Percentiles rank a stretch among this genome's conserved stretches.
Conservation (phyloP, 2,113 vertebrate species). For the Microcebus griseorufus region DNA sequence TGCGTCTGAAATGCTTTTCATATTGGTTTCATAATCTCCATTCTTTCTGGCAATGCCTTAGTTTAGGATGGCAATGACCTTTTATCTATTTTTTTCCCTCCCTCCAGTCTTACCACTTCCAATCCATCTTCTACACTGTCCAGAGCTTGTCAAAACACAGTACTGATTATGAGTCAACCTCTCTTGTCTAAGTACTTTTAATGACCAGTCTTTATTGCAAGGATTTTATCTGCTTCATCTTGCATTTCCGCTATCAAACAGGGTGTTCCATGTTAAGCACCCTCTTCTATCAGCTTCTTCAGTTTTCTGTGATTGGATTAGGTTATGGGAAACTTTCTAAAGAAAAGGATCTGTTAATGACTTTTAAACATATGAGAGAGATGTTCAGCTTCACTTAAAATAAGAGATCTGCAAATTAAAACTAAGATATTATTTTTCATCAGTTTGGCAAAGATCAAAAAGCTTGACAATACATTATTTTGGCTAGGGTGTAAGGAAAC, state of each 20-base stretch:
- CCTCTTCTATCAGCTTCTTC: neutral
- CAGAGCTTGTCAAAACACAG: neutral
- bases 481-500: neutral
- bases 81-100: neutral
- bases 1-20: neutral
- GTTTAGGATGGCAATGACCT: neutral
- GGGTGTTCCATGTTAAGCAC: neutral
- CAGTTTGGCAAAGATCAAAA: slow-evolving; percentile 10
- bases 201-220: neutral
- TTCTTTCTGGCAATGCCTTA: neutral
- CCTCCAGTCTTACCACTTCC: neutral
- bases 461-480: neutral
- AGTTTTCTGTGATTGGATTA: neutral
- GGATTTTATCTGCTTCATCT: neutral
- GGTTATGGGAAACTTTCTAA: slow-evolving; percentile 20
- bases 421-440: neutral
- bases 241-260: neutral
- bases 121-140: neutral
- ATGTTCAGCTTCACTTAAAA: slow-evolving; percentile 1
- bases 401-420: neutral
- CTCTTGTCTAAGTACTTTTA: neutral
- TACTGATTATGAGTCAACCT: neutral
- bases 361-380: neutral
- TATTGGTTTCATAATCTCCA: slow-evolving; percentile 2
- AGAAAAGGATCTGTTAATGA: neutral